Evolutionary conservation across 2,888 invertebrate species (phyloP).

Genomic region (Mactromeris polynyma): DNA sequence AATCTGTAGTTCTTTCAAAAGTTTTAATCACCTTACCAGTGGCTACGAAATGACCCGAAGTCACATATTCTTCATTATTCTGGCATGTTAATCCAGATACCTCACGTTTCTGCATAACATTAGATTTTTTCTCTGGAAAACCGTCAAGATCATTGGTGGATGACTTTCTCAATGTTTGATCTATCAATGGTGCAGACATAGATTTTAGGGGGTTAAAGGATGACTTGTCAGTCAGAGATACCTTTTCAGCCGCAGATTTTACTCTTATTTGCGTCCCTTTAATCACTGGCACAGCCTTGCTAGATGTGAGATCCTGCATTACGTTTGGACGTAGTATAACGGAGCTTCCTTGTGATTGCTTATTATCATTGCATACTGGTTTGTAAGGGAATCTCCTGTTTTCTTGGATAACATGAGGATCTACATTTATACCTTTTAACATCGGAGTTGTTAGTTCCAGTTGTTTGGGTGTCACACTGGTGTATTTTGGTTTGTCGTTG

Average conservation of each 20-base stretch:
- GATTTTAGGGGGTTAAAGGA: neutral
- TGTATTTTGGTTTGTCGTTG: neutral
- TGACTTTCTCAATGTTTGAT: neutral
- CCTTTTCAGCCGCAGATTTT: neutral
- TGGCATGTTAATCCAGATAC: neutral
- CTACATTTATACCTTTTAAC: neutral
- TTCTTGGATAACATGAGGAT: neutral
- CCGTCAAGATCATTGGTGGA: neutral
- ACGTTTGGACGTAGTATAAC: neutral
- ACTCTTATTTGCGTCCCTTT: neutral
- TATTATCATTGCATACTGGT: neutral
- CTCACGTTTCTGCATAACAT: neutral
- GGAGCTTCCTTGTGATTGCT: neutral
- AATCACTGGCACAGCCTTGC: neutral
- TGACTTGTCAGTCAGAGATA: neutral
- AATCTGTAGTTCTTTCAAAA: neutral
- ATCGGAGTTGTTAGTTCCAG: constrained; percentile 19
- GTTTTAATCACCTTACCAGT: constrained; percentile 35
- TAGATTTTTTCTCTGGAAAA: neutral
- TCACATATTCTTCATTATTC: neutral
- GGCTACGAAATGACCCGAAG: constrained; percentile 29
- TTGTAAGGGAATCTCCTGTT: constrained; percentile 31
- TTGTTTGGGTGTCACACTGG: constrained; percentile 28
- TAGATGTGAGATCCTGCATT: neutral
- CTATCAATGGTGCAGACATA: neutral